A percentile compares a stretch with the other conserved stretches of the same genome.
Conservation (phyloP, 2,113 vertebrate genomes). For the Heterotis niloticus region DNA sequence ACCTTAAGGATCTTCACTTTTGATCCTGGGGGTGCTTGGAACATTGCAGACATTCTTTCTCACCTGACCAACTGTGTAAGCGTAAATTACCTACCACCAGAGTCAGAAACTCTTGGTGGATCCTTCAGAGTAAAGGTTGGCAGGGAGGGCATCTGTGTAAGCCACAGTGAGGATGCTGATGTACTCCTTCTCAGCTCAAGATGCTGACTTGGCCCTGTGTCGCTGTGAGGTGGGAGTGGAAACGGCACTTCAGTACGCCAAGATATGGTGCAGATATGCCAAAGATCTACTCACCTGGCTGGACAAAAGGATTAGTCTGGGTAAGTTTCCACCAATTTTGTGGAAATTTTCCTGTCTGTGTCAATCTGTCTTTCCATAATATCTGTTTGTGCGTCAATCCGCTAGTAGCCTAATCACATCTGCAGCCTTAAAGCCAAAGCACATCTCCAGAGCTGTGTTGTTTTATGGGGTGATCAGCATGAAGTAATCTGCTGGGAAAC, state of each 20-base stretch:
- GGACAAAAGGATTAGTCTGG: conserved; percentile 78
- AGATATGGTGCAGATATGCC: conserved; percentile 86
- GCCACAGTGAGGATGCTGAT: conserved; percentile 52
- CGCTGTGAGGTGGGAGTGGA: conserved; percentile 79
- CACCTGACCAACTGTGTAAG: neutral
- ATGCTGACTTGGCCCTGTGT: conserved; percentile 76
- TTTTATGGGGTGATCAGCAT: neutral
- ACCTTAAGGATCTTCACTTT: neutral
- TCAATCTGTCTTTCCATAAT: neutral
- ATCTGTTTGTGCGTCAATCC: neutral
- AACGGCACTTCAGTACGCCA: conserved; percentile 78
- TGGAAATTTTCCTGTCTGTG: neutral
- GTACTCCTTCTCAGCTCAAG: conserved; percentile 70
- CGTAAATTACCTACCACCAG: neutral
- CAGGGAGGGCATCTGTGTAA: neutral
- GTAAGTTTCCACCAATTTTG: conserved; percentile 21
- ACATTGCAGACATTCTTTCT: neutral
- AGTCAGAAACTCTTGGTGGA: too few relatives aligned
- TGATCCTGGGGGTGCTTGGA: neutral
- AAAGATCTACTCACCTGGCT: conserved; percentile 87
- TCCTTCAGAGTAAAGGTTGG: neutral
- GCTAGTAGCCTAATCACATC: too few relatives aligned
- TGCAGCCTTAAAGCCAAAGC: too few relatives aligned
- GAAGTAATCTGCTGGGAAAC: neutral
- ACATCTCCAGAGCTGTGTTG: too few relatives aligned